These are phyloP conservation scores for Drosophila varians DNA, from an alignment of 1,140 invertebrate genomes.

Conservation along the genomic window DNA sequence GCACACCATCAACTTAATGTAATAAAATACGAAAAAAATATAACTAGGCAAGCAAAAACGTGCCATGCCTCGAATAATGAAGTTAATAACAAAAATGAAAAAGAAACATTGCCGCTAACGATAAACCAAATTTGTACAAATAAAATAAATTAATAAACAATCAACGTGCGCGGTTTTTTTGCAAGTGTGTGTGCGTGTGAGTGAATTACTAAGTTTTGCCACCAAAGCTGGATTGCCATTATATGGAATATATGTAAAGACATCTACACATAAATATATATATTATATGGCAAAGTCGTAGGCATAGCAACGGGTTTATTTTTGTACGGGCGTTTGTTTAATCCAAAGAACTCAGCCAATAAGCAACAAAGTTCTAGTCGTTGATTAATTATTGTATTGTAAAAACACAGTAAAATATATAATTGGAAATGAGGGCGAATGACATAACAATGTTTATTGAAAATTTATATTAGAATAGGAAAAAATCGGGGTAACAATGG, in stretches of 20 bases:
- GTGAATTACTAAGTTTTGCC: constrained; percentile 42
- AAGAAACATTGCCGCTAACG: constrained; percentile 39
- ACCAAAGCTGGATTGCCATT: constrained; percentile 33
- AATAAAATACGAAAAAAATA: constrained; percentile 30
- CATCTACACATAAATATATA: not conserved
- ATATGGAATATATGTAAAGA: not conserved
- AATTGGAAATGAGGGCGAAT: constrained; percentile 17
- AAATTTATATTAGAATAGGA: constrained; percentile 12
- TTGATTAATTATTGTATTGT: constrained; percentile 39
- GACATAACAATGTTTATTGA: constrained; percentile 57
- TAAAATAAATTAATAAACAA: constrained; percentile 66
- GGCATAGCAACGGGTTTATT: constrained; percentile 37
- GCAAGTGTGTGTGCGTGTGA: not conserved
- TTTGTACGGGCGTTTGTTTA: constrained; percentile 22
- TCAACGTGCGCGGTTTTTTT: constrained; percentile 40
- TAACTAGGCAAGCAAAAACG: constrained; percentile 46
- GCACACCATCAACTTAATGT: constrained; percentile 20
- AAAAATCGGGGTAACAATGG: constrained; percentile 18
- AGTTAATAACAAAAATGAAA: constrained; percentile 58
- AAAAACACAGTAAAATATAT: constrained; percentile 18
- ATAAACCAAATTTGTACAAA: constrained; percentile 48
- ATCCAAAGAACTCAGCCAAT: constrained; percentile 35
- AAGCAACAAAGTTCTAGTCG: constrained; percentile 26
- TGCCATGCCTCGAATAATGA: constrained; percentile 64
- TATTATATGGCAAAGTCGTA: constrained; percentile 7